Evolutionary conservation across 2,797 vertebrate genomes (phyloP), one percentile per base, ranked within the genome.

Genomic region (Smutsia temminckii): DNA sequence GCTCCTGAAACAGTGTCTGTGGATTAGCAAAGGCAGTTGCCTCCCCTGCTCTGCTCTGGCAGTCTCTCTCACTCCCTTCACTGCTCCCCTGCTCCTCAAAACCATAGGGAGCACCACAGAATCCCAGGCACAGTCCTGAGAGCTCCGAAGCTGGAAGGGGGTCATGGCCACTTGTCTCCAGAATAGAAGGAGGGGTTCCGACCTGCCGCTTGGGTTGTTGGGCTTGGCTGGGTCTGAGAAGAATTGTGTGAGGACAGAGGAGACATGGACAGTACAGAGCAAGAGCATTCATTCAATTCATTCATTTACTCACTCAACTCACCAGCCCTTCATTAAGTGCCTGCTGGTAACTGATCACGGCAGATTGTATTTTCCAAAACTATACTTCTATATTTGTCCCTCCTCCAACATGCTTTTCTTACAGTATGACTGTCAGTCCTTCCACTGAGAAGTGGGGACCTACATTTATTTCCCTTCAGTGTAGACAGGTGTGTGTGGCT

Each of bases 211-310:
- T 96, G 96, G 97, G 97, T 98, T 98, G 97, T 97, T 95, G 91
- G 97, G 97, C 95, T 97, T 34, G 10, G 34, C 16, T 68, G 18
- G 18, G 95, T 97, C 96, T 98, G 98, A 98, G 94, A 97, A 98
- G 80, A 98, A 98, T 96, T 97, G 97, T 92, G 97, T 98, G 97
- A 98, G 12, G 34, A 96, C 96, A 98, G 71, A 98, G 96, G 97
- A 97, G 97, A 91, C n/a, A 68, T 72, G 71, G 10, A 13, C 95
- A 97, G 93, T 69, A 74, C 85, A 95, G 91, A 98, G 92, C 78
- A 93, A 96, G 97, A 98, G 79, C 89, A 93, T 95, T 96, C 17
- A 95, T 96, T 49, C 20, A 37, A 17, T 64, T 55, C 51, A 17
- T 63, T 46, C 21, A 40, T 72, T 61, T 49, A 51, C 75, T 68